Percentiles rank a stretch among this genome's conserved stretches.
Evolutionary conservation across 2,797 vertebrate species (phyloP).

Genomic region (Myioborus melanocephalus): DNA sequence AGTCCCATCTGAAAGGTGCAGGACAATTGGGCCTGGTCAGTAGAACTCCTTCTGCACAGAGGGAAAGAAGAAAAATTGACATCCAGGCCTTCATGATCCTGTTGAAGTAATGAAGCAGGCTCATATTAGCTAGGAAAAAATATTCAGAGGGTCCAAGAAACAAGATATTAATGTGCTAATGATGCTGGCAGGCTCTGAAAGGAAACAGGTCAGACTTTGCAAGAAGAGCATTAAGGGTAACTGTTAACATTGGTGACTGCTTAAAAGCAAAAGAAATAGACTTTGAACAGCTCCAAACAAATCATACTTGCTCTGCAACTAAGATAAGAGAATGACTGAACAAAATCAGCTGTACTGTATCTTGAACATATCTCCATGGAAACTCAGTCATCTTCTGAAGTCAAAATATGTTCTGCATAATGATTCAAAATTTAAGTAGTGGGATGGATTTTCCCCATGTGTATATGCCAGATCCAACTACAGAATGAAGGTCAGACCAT

Average conservation of each 20-base stretch:
- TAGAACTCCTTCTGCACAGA: not conserved
- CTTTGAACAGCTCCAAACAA: not conserved
- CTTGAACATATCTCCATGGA: conserved; percentile 44
- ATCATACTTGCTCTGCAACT: not conserved
- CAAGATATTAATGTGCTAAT: not conserved
- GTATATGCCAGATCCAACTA: not conserved
- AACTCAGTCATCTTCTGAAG: conserved; percentile 34
- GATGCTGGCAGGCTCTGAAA: not conserved
- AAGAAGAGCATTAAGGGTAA: not conserved
- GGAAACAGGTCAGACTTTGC: not conserved
- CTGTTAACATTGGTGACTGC: not conserved
- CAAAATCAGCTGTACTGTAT: not conserved
- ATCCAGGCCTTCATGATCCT: not conserved
- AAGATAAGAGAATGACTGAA: conserved; percentile 31
- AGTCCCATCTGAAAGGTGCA: not conserved
- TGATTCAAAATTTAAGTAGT: not conserved
- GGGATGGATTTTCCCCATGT: not conserved
- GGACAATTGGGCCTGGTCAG: not conserved
- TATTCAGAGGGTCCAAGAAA: not conserved
- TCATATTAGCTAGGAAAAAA: not conserved
- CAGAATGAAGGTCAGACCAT: not conserved
- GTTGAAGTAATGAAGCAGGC: not conserved
- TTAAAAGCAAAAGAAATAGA: not conserved
- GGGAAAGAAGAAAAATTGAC: not conserved
- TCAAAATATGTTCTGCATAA: not conserved